Evolutionary conservation across 2,797 vertebrate species (phyloP), one percentile per base, ranked within the genome.

Genomic region (Muraenolepis orangiensis): DNA sequence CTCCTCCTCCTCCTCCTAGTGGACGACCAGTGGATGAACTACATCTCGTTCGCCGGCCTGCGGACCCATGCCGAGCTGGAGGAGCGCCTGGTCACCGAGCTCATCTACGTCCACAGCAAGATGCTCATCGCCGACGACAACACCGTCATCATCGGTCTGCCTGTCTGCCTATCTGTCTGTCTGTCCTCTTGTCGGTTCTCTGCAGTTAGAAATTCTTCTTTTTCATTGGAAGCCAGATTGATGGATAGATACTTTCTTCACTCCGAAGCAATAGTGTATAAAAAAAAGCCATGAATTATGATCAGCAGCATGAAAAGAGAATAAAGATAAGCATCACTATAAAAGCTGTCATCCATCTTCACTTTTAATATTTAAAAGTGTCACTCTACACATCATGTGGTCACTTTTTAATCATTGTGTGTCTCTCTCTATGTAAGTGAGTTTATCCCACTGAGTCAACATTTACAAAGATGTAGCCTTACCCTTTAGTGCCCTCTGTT

Each of bases 81-180:
- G 83, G 95, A 95, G n/a, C 94, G 85, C 10, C 90, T 96, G 0
- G 92, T 96, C 70, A 95, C 95, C 0, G 96, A 96, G 85, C 93
- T 96, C 78, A 95, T 96, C 86, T 96, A 96, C 0, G 95, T 96
- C 72, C 96, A 96, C 88, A 96, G 95, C 92, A 96, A 96, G 87
- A 73, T 96, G 87, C 91, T 96, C 16, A 95, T 96, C 72, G 95
- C 90, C 1, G 96, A 96, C 71, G 96, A 96, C 84, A 93, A 94
- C 89, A 96, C 95, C 0, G 95, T 96, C 79, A 95, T 96, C 79
- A 96, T 96, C 0, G 96, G 96, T 96, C 80, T 93, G 95, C 82
- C 0, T 11, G 23, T 51, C 26, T 8, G 2, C 3, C 26, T 30
- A 28, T 71, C n/a, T 11, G 8, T 51, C 14, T 29, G 5, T 38